These are phyloP conservation scores for Heliconius ismenius DNA, from an alignment of 2,888 invertebrate species.

Conservation along the genomic window DNA sequence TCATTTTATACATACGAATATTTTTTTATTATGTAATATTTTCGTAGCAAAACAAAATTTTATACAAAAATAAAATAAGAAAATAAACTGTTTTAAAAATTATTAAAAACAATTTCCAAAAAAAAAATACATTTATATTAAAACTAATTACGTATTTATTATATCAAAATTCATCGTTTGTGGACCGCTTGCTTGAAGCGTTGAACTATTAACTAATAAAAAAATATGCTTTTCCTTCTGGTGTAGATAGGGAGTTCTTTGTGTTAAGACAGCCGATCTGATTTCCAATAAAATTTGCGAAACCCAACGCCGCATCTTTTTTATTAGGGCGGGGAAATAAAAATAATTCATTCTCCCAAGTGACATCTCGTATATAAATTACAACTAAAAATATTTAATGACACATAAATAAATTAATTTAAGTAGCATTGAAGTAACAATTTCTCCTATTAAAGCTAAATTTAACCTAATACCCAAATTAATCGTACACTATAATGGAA, in stretches of 20 bases:
- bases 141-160: conserved; percentile 6
- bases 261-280: neutral
- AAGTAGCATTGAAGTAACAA: neutral
- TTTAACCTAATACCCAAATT: conserved; percentile 21
- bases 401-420: neutral
- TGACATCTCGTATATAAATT: neutral
- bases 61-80: neutral
- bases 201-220: no score
- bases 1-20: neutral
- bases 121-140: neutral
- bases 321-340: neutral
- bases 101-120: neutral
- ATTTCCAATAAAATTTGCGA: neutral
- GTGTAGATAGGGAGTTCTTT: neutral
- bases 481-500: conserved; percentile 19
- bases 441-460: conserved; percentile 19
- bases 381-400: neutral
- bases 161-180: neutral
- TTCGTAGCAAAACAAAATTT: neutral
- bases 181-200: neutral
- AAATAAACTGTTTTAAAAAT: neutral
- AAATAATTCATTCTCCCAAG: neutral
- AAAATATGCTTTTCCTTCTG: neutral
- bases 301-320: neutral
- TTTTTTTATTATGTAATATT: neutral